Base-by-base conservation (phyloP, 2,888 invertebrate species). In the Leptarthrus brevirostris region DNA sequence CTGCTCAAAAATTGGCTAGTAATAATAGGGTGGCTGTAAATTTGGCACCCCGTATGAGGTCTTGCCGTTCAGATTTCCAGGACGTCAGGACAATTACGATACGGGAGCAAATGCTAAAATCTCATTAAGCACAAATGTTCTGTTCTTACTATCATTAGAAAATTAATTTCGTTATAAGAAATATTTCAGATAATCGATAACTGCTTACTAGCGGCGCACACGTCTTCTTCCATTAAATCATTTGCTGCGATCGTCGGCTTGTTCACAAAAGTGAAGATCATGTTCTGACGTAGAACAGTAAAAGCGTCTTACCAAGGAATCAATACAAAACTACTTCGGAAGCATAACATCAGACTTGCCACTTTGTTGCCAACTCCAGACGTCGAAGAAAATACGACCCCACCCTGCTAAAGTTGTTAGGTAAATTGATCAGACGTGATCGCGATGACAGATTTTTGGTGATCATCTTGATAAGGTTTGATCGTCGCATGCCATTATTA, bases 401-500 rank as follows among this genome's bases (percentile, higher is more conserved):
- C 49, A 18, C 18, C 34, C 69, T 18, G 18, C 52, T n/a, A 3
- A 52, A 49, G 34, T 69, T 52, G 52, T 69, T 52, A 52, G 18
- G n/a, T 12, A 69, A 69, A 69, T 69, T 69, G 69, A 69, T 69
- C 69, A 69, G 69, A 69, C 69, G 69, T 69, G 69, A 69, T 69
- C 69, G 52, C 36, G 69, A 69, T 69, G 69, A 69, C 69, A 69
- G 69, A 69, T 69, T 69, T 69, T 52, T 34, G 52, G 52, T 12
- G 52, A 69, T 69, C 52, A 69, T 24, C 26, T 18, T 49, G 49
- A 52, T 52, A 52, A 69, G 52, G 69, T 12, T 20, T 16, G 26
- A 49, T 30, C 52, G 52, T 69, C 34, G 52, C 69, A 69, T 69
- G 49, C 49, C 14, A 18, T 6, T 22, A 22, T 22, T 30, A n/a